Evolutionary conservation across 1,140 invertebrate genomes (phyloP).

Genomic region (Lepidotrigona ventralis): DNA sequence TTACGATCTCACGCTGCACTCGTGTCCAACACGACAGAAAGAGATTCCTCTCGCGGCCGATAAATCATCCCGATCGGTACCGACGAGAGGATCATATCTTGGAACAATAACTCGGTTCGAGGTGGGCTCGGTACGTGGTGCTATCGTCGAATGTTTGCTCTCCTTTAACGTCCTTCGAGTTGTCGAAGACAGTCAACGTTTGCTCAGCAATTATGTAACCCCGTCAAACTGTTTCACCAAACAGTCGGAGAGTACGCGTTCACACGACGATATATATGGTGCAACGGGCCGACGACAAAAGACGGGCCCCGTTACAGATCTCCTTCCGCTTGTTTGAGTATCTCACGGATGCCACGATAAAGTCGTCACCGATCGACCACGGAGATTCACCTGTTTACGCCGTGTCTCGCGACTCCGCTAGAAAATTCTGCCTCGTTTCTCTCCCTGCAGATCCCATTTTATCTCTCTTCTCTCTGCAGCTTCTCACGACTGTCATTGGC

Average conservation of each 20-base stretch:
- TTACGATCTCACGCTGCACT: not conserved
- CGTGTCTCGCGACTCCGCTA: not conserved
- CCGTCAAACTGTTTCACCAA: conserved; percentile 77
- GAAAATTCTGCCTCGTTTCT: not conserved
- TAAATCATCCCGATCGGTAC: conserved; percentile 48
- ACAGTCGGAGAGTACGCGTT: conserved; percentile 67
- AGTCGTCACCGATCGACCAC: conserved; percentile 49
- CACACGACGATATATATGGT: conserved; percentile 64
- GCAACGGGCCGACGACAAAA: conserved; percentile 58
- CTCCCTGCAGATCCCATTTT: too few relatives aligned
- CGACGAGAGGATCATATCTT: conserved; percentile 42
- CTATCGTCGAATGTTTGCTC: conserved; percentile 54
- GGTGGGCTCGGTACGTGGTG: conserved; percentile 8
- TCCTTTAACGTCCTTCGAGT: conserved; percentile 56
- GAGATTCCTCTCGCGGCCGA: not conserved
- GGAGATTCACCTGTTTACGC: conserved; percentile 37
- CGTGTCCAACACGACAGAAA: not conserved
- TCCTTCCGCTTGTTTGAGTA: conserved; percentile 73
- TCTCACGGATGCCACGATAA: conserved; percentile 73
- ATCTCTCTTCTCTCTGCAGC: too few relatives aligned
- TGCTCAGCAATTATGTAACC: conserved; percentile 75
- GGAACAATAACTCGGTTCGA: conserved; percentile 21
- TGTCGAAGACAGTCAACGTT: conserved; percentile 75
- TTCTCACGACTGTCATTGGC: too few relatives aligned
- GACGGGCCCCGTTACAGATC: conserved; percentile 71